These are phyloP conservation scores for Epinotia ramella DNA, from an alignment of 2,888 invertebrate species.

Conservation along the genomic window DNA sequence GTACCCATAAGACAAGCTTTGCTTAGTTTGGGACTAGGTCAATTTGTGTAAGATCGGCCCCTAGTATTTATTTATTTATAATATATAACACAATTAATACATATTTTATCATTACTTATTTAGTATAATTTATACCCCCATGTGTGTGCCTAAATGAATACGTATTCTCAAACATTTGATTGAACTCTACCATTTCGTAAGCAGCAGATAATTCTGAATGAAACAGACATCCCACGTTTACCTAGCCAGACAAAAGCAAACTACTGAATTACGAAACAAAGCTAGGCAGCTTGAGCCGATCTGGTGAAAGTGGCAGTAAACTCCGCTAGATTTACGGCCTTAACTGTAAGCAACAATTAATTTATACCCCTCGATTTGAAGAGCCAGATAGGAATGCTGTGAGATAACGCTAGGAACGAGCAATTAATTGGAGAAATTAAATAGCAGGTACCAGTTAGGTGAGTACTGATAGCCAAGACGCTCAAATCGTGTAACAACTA, in stretches of 20 bases:
- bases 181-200: neutral
- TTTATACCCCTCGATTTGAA: slow-evolving; percentile 36
- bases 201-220: slow-evolving; percentile 5
- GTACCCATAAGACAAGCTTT: too few species aligned
- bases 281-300: slow-evolving; percentile 28
- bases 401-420: slow-evolving; percentile 17
- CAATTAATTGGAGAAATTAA: slow-evolving; percentile 37
- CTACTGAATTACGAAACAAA: slow-evolving; percentile 31
- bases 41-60: too few species aligned
- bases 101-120: too few species aligned
- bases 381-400: slow-evolving; percentile 28
- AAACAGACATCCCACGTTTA: slow-evolving; percentile 1
- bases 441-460: slow-evolving; percentile 1
- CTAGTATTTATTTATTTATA: too few species aligned
- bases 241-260: slow-evolving; percentile 9
- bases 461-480: slow-evolving; percentile 15
- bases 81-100: too few species aligned
- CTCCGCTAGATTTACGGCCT: slow-evolving; percentile 37
- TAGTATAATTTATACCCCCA: neutral
- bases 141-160: neutral
- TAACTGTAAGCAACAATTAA: slow-evolving; percentile 37
- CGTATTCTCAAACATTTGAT: neutral
- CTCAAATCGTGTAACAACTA: too few species aligned
- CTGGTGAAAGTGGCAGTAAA: slow-evolving; percentile 44
- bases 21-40: too few species aligned